Base-by-base conservation (phyloP, 2,888 invertebrate species). In the Drosophila lacicola region DNA sequence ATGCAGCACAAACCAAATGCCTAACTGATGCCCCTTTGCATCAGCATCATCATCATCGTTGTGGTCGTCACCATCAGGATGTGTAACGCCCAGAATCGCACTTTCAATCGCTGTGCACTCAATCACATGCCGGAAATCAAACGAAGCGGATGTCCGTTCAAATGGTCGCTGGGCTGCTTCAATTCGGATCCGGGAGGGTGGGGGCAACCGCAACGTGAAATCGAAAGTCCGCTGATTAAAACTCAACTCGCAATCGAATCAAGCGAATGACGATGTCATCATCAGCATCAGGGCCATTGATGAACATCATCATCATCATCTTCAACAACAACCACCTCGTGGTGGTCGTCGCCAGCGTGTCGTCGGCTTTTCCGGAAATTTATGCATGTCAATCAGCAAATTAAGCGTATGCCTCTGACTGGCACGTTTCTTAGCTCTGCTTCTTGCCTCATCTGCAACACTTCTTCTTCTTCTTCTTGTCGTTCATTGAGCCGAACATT, bases 121-220 rank as follows among this genome's bases (percentile, higher is more conserved):
- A 86, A 84, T 84, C 88, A 88, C 85, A 84, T 84, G 85, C 84
- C 88, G 84, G 84, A 85, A 89, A 88, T 89, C 88, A 88, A 89
- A 77, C 85, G 85, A 72, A 79, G 70, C 89, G 84, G 89, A 85
- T 79, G 65, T 85, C 84, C 84, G 85, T 74, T 84, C 82, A 78
- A 78, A 75, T 84, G 78, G 87, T 75, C 83, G 75, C 70, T 66
- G 65, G 64, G 37, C 50, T 58, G 37, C 61, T 81, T 70, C 57
- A 61, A 47, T 17, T 37, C 13, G 17, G 2, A 3, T 33, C 11
- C 11, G 11, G 29, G 33, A 13, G 34, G 37, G 17, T 17, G 17
- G n/a, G 37, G 36, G 46, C 65, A 80, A 83, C 89, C 82, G 87
- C 82, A 82, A 82, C 72, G 74, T 86, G 71, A 88, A 88, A 88